Conservation (phyloP, 2,797 vertebrate species). For the Dermochelys coriacea region DNA sequence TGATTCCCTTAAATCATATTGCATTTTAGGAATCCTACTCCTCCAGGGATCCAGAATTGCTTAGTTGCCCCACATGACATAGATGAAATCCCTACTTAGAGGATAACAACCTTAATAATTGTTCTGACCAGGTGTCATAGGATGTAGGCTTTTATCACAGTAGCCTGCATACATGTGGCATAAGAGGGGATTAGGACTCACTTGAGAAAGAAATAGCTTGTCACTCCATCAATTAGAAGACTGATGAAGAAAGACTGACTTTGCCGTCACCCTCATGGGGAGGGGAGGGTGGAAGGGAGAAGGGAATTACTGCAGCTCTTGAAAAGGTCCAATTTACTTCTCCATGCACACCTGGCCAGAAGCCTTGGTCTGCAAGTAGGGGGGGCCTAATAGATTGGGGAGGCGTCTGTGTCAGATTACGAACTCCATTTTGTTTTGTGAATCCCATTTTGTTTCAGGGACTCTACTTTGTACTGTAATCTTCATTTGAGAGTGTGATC, state of each 20-base stretch:
- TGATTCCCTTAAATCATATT: slow-evolving; percentile 53
- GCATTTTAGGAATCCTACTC: slow-evolving; percentile 58
- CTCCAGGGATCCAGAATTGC: slow-evolving; percentile 44
- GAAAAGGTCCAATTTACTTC: slow-evolving; percentile 61
- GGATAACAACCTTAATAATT: slow-evolving; percentile 66
- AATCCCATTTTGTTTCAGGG: slow-evolving; percentile 21
- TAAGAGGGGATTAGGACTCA: slow-evolving; percentile 71
- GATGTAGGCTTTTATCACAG: slow-evolving; percentile 67
- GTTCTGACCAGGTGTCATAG: slow-evolving; percentile 70
- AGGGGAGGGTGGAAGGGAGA: slow-evolving; percentile 31
- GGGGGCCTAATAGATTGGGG: slow-evolving; percentile 46
- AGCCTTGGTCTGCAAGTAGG: slow-evolving; percentile 52
- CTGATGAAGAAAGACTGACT: not conserved
- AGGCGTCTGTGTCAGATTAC: slow-evolving; percentile 32
- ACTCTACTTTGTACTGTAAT: slow-evolving; percentile 20
- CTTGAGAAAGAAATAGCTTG: slow-evolving; percentile 74
- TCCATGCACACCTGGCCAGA: slow-evolving; percentile 49
- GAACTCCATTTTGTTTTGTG: slow-evolving; percentile 50
- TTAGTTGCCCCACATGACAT: slow-evolving; percentile 43
- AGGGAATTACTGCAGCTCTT: slow-evolving; percentile 63
- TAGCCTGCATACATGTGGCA: slow-evolving; percentile 54
- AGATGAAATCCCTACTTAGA: not conserved
- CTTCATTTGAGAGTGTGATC: slow-evolving; percentile 41
- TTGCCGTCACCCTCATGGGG: slow-evolving; percentile 34
- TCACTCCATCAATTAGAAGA: slow-evolving; percentile 69